Base-by-base conservation (phyloP, 2,888 invertebrate genomes). In the Spodoptera exigua region DNA sequence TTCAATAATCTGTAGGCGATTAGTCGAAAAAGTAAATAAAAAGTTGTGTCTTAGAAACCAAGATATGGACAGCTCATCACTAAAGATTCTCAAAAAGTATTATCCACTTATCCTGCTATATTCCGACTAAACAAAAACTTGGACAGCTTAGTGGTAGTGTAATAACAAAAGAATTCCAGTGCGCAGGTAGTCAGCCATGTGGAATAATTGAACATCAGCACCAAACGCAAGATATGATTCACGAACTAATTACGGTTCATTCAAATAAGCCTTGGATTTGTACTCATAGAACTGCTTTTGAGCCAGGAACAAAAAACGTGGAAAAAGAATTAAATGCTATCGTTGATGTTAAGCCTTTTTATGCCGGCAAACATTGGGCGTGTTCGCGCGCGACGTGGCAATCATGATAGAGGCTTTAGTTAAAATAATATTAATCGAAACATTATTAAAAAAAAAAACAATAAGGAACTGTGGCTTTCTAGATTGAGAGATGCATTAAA, bases 171-270 rank as follows among this genome's bases (percentile, higher is more conserved):
- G 77, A 73, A 60, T 65, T 54, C 54, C 53, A 60, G 43, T 48
- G 56, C 32, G 41, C 62, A 63, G 61, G 74, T 77, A 78, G 36
- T 53, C 77, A 78, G 52, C 78, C 65, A 71, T 70, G 72, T 77
- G 74, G 71, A 82, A 82, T 76, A 77, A 77, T 72, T 71, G 54
- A 54, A 65, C 54, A 65, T 62, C 63, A 62, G 53, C 62, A 43
- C 49, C 53, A 49, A 69, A 47, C 39, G 16, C 35, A 48, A 63
- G 64, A 63, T 64, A 57, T 63, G 64, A 64, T 63, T 63, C 64
- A 63, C 57, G 9, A 45, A n/a, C 44, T 64, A 63, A 63, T 64
- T 63, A 57, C 27, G 62, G 64, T 49, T 63, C 57, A 64, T 32
- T 64, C 27, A 57, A 45, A 62, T 21, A 63, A 32, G 56, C 39